Percentiles rank a stretch among this genome's conserved stretches.
These are phyloP conservation scores for Eulacestoma nigropectus DNA, from an alignment of 2,113 vertebrate genomes.

Conservation along the genomic window DNA sequence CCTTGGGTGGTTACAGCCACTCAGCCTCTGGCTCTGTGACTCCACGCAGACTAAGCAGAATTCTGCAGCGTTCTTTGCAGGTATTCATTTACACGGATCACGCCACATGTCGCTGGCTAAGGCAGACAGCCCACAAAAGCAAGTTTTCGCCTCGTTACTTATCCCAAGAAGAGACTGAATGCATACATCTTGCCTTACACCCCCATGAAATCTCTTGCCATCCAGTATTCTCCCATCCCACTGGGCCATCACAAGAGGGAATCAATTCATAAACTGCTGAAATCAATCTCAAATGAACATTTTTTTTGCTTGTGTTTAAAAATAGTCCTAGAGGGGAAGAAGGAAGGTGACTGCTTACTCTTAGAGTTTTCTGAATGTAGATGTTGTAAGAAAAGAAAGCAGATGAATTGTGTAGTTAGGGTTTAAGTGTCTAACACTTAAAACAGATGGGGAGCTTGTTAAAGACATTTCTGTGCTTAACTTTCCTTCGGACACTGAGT, in stretches of 20 bases:
- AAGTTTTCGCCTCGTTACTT: not conserved
- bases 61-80: accelerated
- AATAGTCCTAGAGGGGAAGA: not conserved
- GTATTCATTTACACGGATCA: not conserved
- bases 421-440: not conserved
- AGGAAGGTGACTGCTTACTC: not conserved
- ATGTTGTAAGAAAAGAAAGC: not conserved
- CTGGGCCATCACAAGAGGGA: not conserved
- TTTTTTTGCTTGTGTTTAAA: not conserved
- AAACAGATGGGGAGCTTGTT: not conserved
- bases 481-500: not conserved
- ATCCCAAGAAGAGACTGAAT: not conserved
- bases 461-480: not conserved
- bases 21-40: not conserved
- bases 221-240: not conserved
- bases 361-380: not conserved
- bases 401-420: not conserved
- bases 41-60: not conserved
- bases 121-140: not conserved
- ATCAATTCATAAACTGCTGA: not conserved
- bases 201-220: not conserved
- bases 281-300: not conserved
- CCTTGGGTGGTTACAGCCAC: not conserved
- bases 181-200: not conserved
- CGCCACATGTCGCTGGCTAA: accelerated